A percentile compares a stretch with the other conserved stretches of the same genome.
phyloP scores from a whole-genome alignment of 2,797 vertebrate genomes.

The Urosaurus nigricauda region DNA sequence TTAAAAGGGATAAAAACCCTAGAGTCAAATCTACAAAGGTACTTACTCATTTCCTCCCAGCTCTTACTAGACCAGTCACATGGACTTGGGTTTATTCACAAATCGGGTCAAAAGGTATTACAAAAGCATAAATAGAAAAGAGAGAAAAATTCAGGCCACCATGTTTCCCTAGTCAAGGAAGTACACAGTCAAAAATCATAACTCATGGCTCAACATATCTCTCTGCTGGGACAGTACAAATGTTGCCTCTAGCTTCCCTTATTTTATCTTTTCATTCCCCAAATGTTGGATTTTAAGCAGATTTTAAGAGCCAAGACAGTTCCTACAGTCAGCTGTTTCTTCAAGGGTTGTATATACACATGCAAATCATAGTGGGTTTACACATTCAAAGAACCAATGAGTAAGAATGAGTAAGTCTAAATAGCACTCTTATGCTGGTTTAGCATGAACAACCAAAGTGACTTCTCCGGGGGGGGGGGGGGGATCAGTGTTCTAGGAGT shows the following conservation, averaged over 20 bases:
- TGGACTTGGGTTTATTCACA: not conserved
- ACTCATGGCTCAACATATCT: not conserved
- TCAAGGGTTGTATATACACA: not conserved
- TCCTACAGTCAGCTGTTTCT: not conserved
- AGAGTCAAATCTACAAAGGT: conserved; percentile 12
- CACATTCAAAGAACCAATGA: not conserved
- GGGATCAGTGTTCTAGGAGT: not conserved
- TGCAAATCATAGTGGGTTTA: not conserved
- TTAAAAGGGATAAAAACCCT: conserved; percentile 38
- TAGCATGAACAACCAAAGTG: not conserved
- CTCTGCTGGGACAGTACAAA: not conserved
- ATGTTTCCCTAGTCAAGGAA: not conserved
- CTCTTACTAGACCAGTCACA: not conserved
- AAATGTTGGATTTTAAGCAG: not conserved
- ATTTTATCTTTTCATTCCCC: not conserved
- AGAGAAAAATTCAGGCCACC: not conserved
- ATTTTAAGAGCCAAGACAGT: not conserved
- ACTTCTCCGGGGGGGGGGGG: no score
- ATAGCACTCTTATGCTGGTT: not conserved
- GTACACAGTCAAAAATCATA: not conserved
- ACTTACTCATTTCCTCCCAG: not conserved
- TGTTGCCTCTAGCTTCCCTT: not conserved
- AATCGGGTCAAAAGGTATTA: not conserved
- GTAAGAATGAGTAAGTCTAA: not conserved
- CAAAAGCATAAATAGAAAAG: rapidly evolving